Evolutionary conservation across 1,140 invertebrate genomes (phyloP).

Genomic region (Drosophila sucinea): DNA sequence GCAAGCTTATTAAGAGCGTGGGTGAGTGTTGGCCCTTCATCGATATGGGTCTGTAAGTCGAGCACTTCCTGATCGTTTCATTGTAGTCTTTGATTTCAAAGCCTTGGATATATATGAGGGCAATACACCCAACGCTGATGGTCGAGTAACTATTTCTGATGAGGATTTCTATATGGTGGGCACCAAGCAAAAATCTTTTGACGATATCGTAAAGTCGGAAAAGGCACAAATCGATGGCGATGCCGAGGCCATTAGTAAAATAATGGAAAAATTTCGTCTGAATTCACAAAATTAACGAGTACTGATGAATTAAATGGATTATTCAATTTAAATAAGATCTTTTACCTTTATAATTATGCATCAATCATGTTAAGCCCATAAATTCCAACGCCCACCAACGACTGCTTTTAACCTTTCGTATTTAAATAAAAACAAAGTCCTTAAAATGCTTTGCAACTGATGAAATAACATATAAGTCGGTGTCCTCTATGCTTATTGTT

Average conservation of each 20-base stretch:
- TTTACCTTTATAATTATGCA: no score
- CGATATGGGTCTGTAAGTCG: neutral
- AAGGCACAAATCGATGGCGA: slow-evolving; percentile 71
- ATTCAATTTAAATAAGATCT: neutral
- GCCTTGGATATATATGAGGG: slow-evolving; percentile 78
- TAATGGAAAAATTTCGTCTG: slow-evolving; percentile 76
- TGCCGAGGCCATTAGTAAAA: slow-evolving; percentile 71
- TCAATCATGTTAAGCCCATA: no score
- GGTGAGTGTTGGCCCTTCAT: slow-evolving; percentile 49
- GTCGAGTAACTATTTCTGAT: slow-evolving; percentile 69
- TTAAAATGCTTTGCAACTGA: neutral
- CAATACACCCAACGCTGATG: slow-evolving; percentile 56
- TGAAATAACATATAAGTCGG: no score
- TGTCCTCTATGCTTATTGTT: no score
- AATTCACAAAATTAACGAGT: slow-evolving; percentile 47
- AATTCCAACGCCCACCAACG: neutral
- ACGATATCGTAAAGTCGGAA: slow-evolving; percentile 61
- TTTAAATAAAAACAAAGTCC: slow-evolving; percentile 5
- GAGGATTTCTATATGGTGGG: slow-evolving; percentile 77
- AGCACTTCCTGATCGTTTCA: slow-evolving; percentile 46
- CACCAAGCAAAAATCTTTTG: slow-evolving; percentile 70
- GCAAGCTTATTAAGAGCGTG: slow-evolving; percentile 76
- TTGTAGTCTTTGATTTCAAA: slow-evolving; percentile 81
- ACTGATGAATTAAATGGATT: neutral
- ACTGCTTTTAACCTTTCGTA: neutral